Evolutionary conservation across 2,113 vertebrate species (phyloP), one percentile per base, ranked within the genome.

Genomic region (Podarcis muralis): DNA sequence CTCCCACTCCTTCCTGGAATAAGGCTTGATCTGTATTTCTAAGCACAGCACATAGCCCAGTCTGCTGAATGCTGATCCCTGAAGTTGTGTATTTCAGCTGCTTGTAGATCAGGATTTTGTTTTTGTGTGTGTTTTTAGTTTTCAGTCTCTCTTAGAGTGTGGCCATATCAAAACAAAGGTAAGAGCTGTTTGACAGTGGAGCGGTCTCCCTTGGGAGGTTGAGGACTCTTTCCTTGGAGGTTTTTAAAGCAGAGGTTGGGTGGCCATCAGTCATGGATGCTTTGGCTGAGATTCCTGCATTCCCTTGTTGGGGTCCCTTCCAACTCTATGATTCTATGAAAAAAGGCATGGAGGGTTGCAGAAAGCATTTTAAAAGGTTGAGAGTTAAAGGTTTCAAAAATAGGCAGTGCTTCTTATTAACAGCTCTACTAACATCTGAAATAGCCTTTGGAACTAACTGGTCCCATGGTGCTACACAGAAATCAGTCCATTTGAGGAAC

Each of bases 21-120:
- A 35, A 68, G 65, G 53, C 76, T 86, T 20, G 18, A 48, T 43
- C 18, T 43, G 35, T 35, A 59, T 74, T 77, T 35, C 22, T 43
- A 84, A 43, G 15, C 5, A 48, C 32, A 87, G 82, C 48, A 62
- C 0, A 1, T n/a, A 72, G 69, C 87, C 75, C 57, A 15, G 30
- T 40, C 59, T 89, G 87, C 83, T 83, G 65, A 0, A 37, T 78
- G 69, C 27, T 43, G 66, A 87, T 84, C 92, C 40, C 84, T 69
- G 80, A 87, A 78, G 2, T 32, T 32, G 82, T 82, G 57, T 6
- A 65, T 1, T 83, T 27, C 8, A n/a, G 72, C 37, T 40, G 13
- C 9, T 40, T 32, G 22, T 68, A 43, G 20, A 53, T 32, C 32
- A 48, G 66, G 32, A 2, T 16, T 59, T 59, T 59, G 3, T 59